These are phyloP conservation scores for Phylloscopus trochiloides DNA, from an alignment of 2,113 vertebrate genomes.

Conservation along the genomic window DNA sequence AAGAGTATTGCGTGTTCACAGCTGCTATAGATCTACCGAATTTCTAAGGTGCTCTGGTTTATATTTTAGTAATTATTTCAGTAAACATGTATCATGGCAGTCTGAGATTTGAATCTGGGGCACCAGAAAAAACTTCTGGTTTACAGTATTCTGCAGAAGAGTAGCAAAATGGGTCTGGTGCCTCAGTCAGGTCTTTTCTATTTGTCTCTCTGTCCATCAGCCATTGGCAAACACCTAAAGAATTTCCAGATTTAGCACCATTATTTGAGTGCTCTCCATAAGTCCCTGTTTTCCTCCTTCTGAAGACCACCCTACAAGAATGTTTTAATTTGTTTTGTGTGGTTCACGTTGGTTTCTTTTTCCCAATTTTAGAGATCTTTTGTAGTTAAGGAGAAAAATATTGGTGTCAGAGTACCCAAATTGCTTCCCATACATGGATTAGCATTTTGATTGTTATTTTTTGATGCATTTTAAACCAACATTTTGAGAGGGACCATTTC, in stretches of 20 bases:
- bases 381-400: background rate
- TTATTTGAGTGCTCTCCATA: background rate
- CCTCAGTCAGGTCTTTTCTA: background rate
- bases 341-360: fast-evolving
- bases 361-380: background rate
- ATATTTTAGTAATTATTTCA: background rate
- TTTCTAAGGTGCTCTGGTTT: background rate
- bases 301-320: background rate
- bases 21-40: background rate
- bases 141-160: background rate
- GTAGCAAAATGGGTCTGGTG: background rate
- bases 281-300: background rate
- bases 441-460: background rate
- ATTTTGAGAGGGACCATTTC: background rate
- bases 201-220: fast-evolving
- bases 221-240: background rate
- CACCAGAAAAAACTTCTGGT: background rate
- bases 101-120: background rate
- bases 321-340: background rate
- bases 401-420: background rate
- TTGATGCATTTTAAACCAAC: background rate
- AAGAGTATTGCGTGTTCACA: background rate
- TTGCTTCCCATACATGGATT: background rate
- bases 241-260: background rate
- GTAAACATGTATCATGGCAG: background rate